Evolutionary conservation across 2,797 vertebrate genomes (phyloP).

Genomic region (Adrianichthys oophorus): DNA sequence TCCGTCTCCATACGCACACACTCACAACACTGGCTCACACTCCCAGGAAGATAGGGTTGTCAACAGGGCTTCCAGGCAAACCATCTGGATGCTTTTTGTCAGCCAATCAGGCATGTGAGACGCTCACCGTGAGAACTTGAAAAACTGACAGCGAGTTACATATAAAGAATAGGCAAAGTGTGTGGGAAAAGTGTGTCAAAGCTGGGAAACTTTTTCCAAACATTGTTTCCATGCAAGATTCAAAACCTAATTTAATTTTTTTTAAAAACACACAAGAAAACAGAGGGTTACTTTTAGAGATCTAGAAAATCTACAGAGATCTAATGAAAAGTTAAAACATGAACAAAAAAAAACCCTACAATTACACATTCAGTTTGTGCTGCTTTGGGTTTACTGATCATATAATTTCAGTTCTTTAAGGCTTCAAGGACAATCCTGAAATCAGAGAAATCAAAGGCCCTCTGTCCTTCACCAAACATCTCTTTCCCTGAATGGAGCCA

Average conservation of each 20-base stretch:
- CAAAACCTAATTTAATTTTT: background rate
- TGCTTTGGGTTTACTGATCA: no score
- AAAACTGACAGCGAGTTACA: conserved; percentile 57
- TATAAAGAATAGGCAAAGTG: conserved; percentile 24
- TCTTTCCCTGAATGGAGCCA: background rate
- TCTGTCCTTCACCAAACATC: background rate
- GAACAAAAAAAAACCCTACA: no score
- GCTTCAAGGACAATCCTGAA: background rate
- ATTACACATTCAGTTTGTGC: no score
- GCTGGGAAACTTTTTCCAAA: conserved; percentile 19
- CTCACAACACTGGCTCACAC: conserved; percentile 39
- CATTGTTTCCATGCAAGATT: background rate
- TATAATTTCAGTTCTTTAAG: no score
- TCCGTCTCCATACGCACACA: conserved; percentile 26
- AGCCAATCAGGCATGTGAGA: conserved; percentile 63
- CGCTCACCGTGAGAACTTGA: conserved; percentile 69
- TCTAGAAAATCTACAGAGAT: background rate
- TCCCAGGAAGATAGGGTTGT: conserved; percentile 49
- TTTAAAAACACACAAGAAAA: background rate
- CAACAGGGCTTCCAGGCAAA: conserved; percentile 67
- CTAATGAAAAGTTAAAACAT: background rate
- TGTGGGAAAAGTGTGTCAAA: conserved; percentile 7
- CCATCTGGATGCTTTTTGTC: conserved; percentile 80
- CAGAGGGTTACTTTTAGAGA: no score
- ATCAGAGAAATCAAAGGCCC: background rate